phyloP scores from a whole-genome alignment of 2,888 invertebrate genomes.

The Oligia fasciuncula region DNA sequence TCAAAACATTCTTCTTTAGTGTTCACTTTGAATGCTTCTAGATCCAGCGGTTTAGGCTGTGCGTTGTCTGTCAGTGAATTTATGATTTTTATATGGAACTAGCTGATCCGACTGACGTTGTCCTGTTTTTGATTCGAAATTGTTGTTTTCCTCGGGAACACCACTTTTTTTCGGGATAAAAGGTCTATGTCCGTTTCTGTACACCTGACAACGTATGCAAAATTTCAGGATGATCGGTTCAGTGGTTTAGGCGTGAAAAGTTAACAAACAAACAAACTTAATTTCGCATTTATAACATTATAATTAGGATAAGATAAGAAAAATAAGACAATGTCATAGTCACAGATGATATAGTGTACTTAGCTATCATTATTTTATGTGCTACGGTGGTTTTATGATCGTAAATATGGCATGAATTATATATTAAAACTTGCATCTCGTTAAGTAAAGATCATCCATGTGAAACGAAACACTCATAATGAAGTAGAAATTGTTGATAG shows the following conservation, averaged over 20 bases:
- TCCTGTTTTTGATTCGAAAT: too few species aligned
- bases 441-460: slow-evolving; percentile 38
- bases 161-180: too few species aligned
- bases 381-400: slow-evolving; percentile 2
- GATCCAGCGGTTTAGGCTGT: background rate
- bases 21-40: background rate
- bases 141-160: too few species aligned
- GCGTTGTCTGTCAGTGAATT: background rate
- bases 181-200: too few species aligned
- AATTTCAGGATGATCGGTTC: too few species aligned
- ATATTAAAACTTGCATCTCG: slow-evolving; percentile 29
- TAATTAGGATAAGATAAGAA: background rate
- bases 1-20: background rate
- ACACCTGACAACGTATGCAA: too few species aligned
- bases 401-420: slow-evolving; percentile 25
- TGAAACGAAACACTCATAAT: slow-evolving; percentile 31
- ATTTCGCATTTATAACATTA: too few species aligned
- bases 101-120: too few species aligned
- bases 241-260: too few species aligned
- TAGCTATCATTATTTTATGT: background rate
- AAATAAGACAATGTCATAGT: background rate
- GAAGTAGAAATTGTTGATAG: slow-evolving; percentile 34
- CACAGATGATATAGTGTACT: background rate
- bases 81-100: too few species aligned
- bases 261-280: too few species aligned